Percentiles rank a stretch among this genome's conserved stretches.
Evolutionary conservation across 2,113 vertebrate genomes (phyloP).

Genomic region (Megaceryle torquata): DNA sequence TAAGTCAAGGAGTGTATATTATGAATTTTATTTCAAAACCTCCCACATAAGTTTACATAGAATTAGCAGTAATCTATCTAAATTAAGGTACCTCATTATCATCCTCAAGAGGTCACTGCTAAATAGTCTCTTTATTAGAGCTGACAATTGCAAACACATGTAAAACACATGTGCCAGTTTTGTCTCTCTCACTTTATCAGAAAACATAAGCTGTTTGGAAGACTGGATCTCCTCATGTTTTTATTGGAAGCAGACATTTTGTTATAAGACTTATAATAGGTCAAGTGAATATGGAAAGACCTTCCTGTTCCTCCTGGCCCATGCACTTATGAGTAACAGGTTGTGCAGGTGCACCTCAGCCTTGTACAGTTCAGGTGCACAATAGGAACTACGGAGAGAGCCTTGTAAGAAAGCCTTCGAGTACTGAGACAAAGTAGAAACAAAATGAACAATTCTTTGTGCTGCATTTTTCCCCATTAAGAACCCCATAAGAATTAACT

Average conservation of each 20-base stretch:
- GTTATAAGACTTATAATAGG: background rate
- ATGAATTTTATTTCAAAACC: background rate
- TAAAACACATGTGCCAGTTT: background rate
- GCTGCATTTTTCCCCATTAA: background rate
- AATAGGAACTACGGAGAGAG: background rate
- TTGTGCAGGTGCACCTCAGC: background rate
- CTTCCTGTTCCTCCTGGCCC: background rate
- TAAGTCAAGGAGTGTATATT: background rate
- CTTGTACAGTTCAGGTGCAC: background rate
- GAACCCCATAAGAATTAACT: background rate
- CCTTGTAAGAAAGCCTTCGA: background rate
- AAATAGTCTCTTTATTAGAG: background rate
- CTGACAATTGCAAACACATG: background rate
- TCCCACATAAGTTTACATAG: background rate
- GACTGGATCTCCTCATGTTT: fast-evolving
- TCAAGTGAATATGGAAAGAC: background rate
- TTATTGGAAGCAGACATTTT: background rate
- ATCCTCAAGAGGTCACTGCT: background rate
- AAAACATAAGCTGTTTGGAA: background rate
- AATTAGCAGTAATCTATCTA: background rate
- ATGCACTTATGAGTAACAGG: background rate
- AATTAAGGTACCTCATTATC: background rate
- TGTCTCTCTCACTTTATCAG: background rate
- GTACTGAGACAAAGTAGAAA: background rate
- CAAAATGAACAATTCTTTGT: background rate